Base-by-base conservation (phyloP, 1,140 invertebrate species). In the Battus philenor region DNA sequence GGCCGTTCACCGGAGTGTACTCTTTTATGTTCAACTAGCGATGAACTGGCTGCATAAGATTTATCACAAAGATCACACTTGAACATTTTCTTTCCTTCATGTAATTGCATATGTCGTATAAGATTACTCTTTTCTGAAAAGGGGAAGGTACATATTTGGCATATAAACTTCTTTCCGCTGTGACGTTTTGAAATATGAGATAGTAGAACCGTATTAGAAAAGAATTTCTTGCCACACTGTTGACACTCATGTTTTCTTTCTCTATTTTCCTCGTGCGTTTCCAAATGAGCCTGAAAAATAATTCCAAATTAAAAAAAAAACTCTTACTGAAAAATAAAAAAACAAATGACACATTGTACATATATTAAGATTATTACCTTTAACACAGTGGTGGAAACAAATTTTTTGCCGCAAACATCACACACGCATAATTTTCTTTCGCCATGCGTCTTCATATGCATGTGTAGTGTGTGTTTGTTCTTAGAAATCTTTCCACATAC, bases 11-110 rank as follows among this genome's bases (percentile, higher is more conserved):
- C 89, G 0, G 89, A 89, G 55, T 91, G 89, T 9, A 86, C 87
- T 12, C 89, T 63, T 47, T 87, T 87, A 54, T 90, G 89, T 68
- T 88, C 81, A 30, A 87, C 59, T 59, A 89, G 67, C 54, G 89
- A 90, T 7, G 88, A 88, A 44, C 88, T 65, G 0, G 74, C 66
- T 1, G 68, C 54, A 39, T 63, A 86, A 0, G 75, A 85, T 51
- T 91, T 92, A 2, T 73, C 75, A 56, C 91, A 93, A 16, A 90
- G 67, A 4, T 88, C 86, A 52, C 92, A 93, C 7, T 75, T 74
- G 54, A 87, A 89, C 0, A 88, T 86, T 47, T 88, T 89, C 20
- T 89, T 88, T 0, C 89, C 89, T 0, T 90, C 88, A 36, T 93
- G 91, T 32, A 88, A 88, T 1, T 87, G 72, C 73, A 90, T 88